Evolutionary conservation across 2,797 vertebrate species (phyloP), one percentile per base, ranked within the genome.

Genomic region (Typhlichthys eigenmanni): DNA sequence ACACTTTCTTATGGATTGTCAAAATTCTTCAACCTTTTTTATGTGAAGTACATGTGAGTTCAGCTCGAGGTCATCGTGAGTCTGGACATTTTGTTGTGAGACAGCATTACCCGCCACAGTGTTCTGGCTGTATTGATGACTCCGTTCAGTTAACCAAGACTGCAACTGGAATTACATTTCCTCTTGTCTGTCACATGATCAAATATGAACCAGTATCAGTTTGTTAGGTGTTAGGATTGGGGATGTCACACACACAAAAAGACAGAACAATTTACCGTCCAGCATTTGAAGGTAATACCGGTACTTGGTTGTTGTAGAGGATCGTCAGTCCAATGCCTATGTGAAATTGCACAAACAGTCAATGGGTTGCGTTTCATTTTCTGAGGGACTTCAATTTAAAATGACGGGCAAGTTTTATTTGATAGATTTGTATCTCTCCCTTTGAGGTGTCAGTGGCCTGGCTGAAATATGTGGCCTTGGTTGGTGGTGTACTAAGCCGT

Each of bases 111-210:
- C 67, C 64, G 69, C 70, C 61, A 61, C 70, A 71, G 68, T 74
- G 68, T 74, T 76, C 60, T 71, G 68, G 80, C 79, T 72, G 43
- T 77, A 83, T 65, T 57, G 17, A 75, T 69, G 73, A 72, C 71
- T 83, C 71, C 56, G 59, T 59, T 43, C 2, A 43, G 38, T 46
- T 81, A 66, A 73, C 76, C 64, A 71, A 71, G 78, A 65, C 55
- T 72, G 80, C 78, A 85, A 83, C 84, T 81, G 80, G 89, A 85
- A 79, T 69, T 64, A 65, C 74, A 66, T 63, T 76, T n/a, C 64
- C 53, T 62, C 45, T 49, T 13, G 43, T 55, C 58, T 71, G 61
- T 74, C 62, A 75, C 52, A 74, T 50, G 72, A 76, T 76, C 78
- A 81, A 81, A 78, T 76, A 72, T 62, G 64, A 85, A 72, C 58